Percentiles rank a stretch among this genome's conserved stretches.
Conservation (phyloP, 2,113 vertebrate genomes). For the Etheostoma spectabile region DNA sequence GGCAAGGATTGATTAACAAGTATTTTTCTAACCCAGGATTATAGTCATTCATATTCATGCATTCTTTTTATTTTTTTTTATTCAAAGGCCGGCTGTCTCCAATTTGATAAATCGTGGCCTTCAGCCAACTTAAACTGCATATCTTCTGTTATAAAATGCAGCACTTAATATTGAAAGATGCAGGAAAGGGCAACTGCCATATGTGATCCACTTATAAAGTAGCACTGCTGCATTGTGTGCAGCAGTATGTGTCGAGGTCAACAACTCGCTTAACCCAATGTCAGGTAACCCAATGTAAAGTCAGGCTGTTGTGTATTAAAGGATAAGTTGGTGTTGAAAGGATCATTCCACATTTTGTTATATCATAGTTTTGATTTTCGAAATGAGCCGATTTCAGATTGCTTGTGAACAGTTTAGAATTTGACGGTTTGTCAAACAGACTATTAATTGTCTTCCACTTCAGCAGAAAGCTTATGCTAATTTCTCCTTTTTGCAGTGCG, state of each 20-base stretch:
- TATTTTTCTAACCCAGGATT: constrained; percentile 29
- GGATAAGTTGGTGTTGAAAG: too few relatives aligned
- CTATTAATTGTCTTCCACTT: background rate
- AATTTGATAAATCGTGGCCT: constrained; percentile 18
- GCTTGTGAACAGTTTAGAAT: too few relatives aligned
- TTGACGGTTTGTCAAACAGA: background rate
- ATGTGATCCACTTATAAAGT: constrained; percentile 4
- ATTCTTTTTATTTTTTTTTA: background rate
- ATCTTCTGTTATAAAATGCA: constrained; percentile 16
- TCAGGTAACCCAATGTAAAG: too few relatives aligned
- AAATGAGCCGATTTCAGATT: too few relatives aligned
- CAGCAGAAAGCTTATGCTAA: background rate
- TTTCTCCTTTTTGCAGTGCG: background rate
- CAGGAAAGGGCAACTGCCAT: background rate
- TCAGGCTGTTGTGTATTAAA: too few relatives aligned
- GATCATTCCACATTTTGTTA: too few relatives aligned
- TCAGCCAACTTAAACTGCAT: background rate
- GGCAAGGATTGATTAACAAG: constrained; percentile 29
- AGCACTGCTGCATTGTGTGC: background rate
- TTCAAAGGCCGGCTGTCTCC: constrained; percentile 13
- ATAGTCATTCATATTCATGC: constrained; percentile 47
- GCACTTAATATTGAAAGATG: background rate
- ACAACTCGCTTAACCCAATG: background rate
- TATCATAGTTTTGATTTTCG: too few relatives aligned
- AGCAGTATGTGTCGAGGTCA: background rate